Evolutionary conservation across 1,140 invertebrate species (phyloP).

Genomic region (Cydia strobilella): DNA sequence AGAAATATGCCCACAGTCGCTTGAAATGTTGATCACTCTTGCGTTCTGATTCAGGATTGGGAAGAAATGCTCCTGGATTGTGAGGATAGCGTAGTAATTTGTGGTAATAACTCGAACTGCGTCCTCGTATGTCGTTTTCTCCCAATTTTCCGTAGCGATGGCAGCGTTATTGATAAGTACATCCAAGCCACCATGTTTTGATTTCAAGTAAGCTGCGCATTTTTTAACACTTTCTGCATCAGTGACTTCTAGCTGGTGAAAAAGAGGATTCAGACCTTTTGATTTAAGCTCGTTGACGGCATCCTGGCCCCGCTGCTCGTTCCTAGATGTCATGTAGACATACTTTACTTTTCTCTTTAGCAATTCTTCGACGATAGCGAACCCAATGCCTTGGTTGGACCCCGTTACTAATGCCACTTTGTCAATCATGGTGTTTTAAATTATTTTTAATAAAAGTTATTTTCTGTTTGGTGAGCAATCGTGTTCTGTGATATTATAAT

Average conservation of each 20-base stretch:
- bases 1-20: conserved; percentile 80
- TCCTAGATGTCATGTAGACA: conserved; percentile 83
- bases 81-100: conserved; percentile 83
- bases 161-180: conserved; percentile 91
- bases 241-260: conserved; percentile 83
- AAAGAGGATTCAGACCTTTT: conserved; percentile 77
- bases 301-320: conserved; percentile 76
- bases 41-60: conserved; percentile 83
- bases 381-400: conserved; percentile 88
- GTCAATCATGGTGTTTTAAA: conserved; percentile 55
- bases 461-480: too few species aligned
- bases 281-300: conserved; percentile 80
- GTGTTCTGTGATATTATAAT: neutral
- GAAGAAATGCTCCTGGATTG: conserved; percentile 82
- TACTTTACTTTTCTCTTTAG: conserved; percentile 81
- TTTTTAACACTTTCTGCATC: conserved; percentile 80
- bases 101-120: conserved; percentile 82
- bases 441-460: neutral
- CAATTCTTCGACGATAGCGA: conserved; percentile 83
- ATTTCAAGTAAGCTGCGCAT: conserved; percentile 81
- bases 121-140: conserved; percentile 82
- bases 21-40: conserved; percentile 86
- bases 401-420: conserved; percentile 82
- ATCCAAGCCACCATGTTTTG: conserved; percentile 86
- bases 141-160: conserved; percentile 82